phyloP scores from a whole-genome alignment of 2,888 invertebrate genomes.

The Coronaproctus castanopsis region DNA sequence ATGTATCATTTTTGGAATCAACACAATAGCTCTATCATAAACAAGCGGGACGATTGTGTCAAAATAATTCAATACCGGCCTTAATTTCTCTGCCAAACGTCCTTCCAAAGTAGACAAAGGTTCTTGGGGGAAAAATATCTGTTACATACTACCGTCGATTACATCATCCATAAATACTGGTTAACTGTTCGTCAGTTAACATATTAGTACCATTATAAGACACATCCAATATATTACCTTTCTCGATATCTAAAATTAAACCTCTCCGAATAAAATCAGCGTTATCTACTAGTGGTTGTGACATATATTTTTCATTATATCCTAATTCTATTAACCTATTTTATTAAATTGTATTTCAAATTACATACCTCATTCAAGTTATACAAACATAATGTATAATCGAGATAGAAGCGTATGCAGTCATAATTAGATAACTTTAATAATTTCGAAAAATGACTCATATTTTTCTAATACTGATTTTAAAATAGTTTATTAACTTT shows the following conservation, averaged over 20 bases:
- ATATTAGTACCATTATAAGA: conserved; percentile 35
- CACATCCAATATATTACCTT: conserved; percentile 43
- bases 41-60: conserved; percentile 43
- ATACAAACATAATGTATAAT: conserved; percentile 49
- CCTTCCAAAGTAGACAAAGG: conserved; percentile 41
- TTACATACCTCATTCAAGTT: conserved; percentile 41
- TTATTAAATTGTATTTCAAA: conserved; percentile 38
- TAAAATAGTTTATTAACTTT: too few relatives aligned
- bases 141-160: conserved; percentile 35
- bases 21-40: conserved; percentile 43
- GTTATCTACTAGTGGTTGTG: conserved; percentile 31
- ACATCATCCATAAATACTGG: conserved; percentile 35
- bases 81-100: conserved; percentile 34
- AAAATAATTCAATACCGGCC: conserved; percentile 49
- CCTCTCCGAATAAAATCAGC: conserved; percentile 47
- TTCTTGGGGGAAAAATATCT: conserved; percentile 32
- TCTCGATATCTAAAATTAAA: conserved; percentile 44
- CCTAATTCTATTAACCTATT: conserved; percentile 39
- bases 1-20: conserved; percentile 33
- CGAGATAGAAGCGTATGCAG: conserved; percentile 53
- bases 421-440: conserved; percentile 40
- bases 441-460: too few relatives aligned
- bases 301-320: conserved; percentile 31
- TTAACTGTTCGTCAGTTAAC: conserved; percentile 33
- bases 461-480: too few relatives aligned